These are phyloP conservation scores for Semnopithecus entellus DNA, from an alignment of 2,113 vertebrate species.

Conservation along the genomic window DNA sequence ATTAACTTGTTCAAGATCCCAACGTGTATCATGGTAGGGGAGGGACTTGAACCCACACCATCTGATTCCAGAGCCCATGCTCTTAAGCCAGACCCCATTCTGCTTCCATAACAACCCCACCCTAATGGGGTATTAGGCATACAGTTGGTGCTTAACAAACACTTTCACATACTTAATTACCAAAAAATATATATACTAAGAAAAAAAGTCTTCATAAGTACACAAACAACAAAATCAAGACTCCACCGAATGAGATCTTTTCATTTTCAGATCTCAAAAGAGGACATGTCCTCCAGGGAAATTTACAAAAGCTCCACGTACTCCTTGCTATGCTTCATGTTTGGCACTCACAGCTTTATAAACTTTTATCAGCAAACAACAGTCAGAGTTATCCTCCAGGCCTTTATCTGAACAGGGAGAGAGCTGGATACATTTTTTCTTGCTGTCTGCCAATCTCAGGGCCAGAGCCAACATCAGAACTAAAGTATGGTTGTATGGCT, in stretches of 20 bases:
- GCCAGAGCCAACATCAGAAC: neutral
- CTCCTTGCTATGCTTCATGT: neutral
- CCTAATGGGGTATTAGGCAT: neutral
- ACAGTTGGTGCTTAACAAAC: neutral
- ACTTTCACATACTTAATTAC: neutral
- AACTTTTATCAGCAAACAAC: slow-evolving; percentile 36
- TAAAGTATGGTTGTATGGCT: neutral
- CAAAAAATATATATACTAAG: neutral
- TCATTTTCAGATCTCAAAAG: neutral
- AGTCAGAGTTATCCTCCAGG: neutral
- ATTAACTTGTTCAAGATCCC: neutral
- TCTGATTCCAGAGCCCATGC: neutral
- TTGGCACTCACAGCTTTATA: neutral
- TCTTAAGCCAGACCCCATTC: neutral
- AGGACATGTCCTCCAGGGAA: neutral
- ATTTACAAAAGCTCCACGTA: neutral
- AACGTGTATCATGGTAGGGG: neutral
- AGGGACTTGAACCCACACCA: neutral
- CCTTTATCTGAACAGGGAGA: neutral
- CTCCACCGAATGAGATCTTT: neutral
- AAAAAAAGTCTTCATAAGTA: neutral
- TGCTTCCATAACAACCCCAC: neutral
- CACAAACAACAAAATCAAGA: slow-evolving; percentile 33
- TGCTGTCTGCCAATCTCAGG: neutral
- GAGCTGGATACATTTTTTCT: slow-evolving; percentile 30